A percentile compares a stretch with the other conserved stretches of the same genome.
phyloP scores from a whole-genome alignment of 2,797 vertebrate genomes.

The Diplodus sargus region DNA sequence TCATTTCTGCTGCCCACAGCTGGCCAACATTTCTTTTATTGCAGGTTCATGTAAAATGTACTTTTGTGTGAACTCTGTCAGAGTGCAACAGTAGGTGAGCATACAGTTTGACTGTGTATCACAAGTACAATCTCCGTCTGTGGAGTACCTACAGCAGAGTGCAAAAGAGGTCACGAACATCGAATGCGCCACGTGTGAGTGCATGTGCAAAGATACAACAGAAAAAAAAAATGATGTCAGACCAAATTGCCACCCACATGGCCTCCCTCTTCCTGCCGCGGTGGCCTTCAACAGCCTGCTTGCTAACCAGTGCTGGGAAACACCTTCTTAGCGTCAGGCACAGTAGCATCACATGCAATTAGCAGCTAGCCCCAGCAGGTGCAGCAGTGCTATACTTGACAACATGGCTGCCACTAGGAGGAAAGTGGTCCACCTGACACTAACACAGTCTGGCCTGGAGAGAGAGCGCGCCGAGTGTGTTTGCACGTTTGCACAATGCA shows the following conservation, averaged over 20 bases:
- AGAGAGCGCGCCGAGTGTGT: slow-evolving; percentile 9
- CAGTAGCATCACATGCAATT: slow-evolving; percentile 36
- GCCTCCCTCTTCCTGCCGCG: slow-evolving; percentile 54
- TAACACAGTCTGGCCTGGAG: slow-evolving; percentile 34
- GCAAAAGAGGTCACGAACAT: slow-evolving; percentile 57
- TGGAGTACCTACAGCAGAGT: slow-evolving; percentile 31
- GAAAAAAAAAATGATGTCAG: slow-evolving; percentile 53
- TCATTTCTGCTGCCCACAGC: not conserved
- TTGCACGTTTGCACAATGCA: slow-evolving; percentile 1
- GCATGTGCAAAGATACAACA: slow-evolving; percentile 45
- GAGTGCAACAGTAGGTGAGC: slow-evolving; percentile 12
- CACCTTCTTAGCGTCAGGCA: slow-evolving; percentile 49
- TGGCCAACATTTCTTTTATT: not conserved
- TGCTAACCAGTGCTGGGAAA: slow-evolving; percentile 63
- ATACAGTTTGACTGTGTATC: slow-evolving; percentile 25
- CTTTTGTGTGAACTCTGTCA: not conserved
- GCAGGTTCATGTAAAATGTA: slow-evolving; percentile 1
- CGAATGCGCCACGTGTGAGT: slow-evolving; percentile 15
- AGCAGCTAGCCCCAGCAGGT: slow-evolving; percentile 34
- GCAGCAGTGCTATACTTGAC: slow-evolving; percentile 38
- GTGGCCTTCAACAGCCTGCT: slow-evolving; percentile 51
- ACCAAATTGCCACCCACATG: slow-evolving; percentile 67
- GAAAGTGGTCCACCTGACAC: slow-evolving; percentile 55
- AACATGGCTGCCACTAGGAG: slow-evolving; percentile 10
- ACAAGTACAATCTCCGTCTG: slow-evolving; percentile 27